phyloP scores from a whole-genome alignment of 2,113 vertebrate genomes.

The Axis porcinus region DNA sequence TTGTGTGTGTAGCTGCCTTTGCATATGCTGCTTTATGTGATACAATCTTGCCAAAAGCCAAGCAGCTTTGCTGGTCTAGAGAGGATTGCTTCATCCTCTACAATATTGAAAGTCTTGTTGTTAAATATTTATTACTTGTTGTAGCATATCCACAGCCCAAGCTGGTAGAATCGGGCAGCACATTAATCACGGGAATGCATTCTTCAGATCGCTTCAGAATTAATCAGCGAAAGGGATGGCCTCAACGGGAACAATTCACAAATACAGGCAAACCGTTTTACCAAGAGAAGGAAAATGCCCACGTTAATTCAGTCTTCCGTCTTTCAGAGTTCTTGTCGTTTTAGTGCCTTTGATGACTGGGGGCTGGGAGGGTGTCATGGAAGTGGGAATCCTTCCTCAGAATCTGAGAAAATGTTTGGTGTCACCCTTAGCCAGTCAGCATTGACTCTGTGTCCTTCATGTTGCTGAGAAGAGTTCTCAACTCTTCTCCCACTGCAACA shows the following conservation, averaged over 20 bases:
- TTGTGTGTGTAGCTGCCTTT: neutral
- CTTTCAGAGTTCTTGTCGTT: neutral
- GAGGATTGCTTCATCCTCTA: neutral
- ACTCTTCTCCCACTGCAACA: neutral
- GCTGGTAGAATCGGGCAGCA: neutral
- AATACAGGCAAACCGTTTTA: neutral
- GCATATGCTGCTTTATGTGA: neutral
- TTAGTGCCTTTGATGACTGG: neutral
- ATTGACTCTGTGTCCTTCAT: neutral
- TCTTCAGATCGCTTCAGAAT: neutral
- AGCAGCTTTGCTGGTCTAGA: neutral
- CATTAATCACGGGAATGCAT: neutral
- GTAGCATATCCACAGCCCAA: neutral
- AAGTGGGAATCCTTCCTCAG: neutral
- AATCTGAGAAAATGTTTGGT: neutral
- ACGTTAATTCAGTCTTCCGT: neutral
- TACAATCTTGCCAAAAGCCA: neutral
- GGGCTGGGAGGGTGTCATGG: neutral
- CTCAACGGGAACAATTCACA: neutral
- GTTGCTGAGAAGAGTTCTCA: neutral
- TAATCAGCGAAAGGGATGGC: neutral
- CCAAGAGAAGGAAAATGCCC: neutral
- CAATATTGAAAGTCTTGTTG: neutral
- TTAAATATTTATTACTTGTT: slow-evolving; percentile 11
- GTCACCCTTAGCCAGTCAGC: neutral